phyloP scores from a whole-genome alignment of 2,797 vertebrate genomes.

The Pterois miles region DNA sequence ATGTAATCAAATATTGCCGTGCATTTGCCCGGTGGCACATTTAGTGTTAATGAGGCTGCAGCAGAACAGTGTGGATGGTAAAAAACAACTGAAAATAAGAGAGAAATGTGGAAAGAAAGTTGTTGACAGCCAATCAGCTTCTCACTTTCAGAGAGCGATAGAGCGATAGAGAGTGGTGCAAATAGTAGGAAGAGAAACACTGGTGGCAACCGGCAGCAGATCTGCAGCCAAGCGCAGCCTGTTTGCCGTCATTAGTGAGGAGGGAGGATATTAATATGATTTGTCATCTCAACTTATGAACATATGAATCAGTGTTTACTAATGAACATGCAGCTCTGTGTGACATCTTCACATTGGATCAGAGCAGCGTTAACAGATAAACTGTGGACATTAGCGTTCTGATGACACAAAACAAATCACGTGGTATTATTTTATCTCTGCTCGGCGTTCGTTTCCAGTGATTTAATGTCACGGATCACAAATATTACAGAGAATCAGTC shows the following conservation, averaged over 20 bases:
- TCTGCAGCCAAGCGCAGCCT: constrained; percentile 62
- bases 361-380: not conserved
- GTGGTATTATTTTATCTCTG: not conserved
- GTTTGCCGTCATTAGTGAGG: constrained; percentile 68
- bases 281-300: constrained; percentile 72
- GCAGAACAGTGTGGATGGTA: constrained; percentile 68
- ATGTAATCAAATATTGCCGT: constrained; percentile 85
- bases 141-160: constrained; percentile 68
- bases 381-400: not conserved
- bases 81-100: not conserved
- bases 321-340: constrained; percentile 26
- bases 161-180: constrained; percentile 50
- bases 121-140: constrained; percentile 86
- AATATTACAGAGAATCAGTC: not conserved
- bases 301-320: constrained; percentile 74
- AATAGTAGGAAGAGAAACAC: constrained; percentile 62
- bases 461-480: not conserved
- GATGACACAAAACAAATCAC: not conserved
- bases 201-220: constrained; percentile 71
- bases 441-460: not conserved
- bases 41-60: constrained; percentile 82
- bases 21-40: constrained; percentile 77
- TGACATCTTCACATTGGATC: not conserved
- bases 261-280: constrained; percentile 64
- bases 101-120: constrained; percentile 78